Percentiles rank a stretch among this genome's conserved stretches.
Conservation (phyloP, 2,797 vertebrate genomes). For the Melanotaenia pygmaea region DNA sequence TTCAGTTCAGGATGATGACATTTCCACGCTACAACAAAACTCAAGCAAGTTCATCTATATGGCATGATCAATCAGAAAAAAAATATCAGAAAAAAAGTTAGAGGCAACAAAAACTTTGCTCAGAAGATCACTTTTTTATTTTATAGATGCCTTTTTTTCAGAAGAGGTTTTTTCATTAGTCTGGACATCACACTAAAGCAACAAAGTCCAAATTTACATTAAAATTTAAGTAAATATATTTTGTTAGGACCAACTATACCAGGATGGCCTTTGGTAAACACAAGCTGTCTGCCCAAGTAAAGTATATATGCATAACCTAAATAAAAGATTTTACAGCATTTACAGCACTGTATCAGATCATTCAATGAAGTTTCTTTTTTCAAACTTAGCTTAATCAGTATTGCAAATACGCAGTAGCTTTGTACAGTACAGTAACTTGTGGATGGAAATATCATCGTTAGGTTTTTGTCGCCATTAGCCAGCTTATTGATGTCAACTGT, state of each 20-base stretch:
- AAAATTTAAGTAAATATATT: background rate
- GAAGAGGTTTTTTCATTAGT: background rate
- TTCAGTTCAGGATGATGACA: background rate
- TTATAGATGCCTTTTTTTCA: background rate
- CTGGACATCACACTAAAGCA: background rate
- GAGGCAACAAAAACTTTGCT: background rate
- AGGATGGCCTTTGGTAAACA: background rate
- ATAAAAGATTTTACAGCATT: background rate
- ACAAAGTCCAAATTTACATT: background rate
- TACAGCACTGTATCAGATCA: background rate
- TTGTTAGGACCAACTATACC: background rate
- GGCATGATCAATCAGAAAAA: background rate
- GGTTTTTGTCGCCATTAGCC: constrained; percentile 25
- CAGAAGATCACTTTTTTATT: background rate
- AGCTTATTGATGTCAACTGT: constrained; percentile 30
- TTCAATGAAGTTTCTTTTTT: background rate
- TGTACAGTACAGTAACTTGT: background rate
- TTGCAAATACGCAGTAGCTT: background rate
- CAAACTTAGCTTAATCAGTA: background rate
- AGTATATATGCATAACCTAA: background rate
- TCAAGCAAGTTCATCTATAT: background rate
- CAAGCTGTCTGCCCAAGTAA: background rate
- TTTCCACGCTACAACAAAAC: background rate
- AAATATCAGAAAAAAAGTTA: background rate
- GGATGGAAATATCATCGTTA: constrained; percentile 15